A percentile compares a stretch with the other conserved stretches of the same genome.
These are phyloP conservation scores for Tichodroma muraria DNA, from an alignment of 2,113 vertebrate genomes.

Conservation along the genomic window DNA sequence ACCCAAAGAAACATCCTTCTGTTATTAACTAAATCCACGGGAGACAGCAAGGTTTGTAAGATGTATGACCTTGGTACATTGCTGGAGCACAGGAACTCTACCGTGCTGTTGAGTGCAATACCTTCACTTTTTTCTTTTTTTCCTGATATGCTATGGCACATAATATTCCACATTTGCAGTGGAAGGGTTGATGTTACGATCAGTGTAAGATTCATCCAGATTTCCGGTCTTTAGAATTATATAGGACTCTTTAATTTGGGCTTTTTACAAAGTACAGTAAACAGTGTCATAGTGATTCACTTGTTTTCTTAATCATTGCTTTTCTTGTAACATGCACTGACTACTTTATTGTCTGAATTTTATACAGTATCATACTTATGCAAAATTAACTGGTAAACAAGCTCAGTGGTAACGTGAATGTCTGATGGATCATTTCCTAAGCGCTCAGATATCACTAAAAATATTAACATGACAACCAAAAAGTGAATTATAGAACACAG, in stretches of 20 bases:
- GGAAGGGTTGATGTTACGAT: neutral
- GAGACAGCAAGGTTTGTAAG: conserved; percentile 30
- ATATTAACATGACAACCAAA: neutral
- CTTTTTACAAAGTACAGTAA: neutral
- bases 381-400: neutral
- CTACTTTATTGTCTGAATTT: neutral
- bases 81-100: neutral
- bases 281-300: neutral
- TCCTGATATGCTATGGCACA: neutral
- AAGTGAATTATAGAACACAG: neutral
- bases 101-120: neutral
- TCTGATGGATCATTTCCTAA: conserved; percentile 3
- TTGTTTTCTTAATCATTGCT: neutral
- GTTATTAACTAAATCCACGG: conserved; percentile 52
- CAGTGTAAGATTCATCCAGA: neutral
- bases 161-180: no score
- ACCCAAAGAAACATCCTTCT: conserved; percentile 49
- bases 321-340: neutral
- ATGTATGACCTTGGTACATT: neutral
- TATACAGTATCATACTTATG: neutral
- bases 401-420: neutral
- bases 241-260: neutral
- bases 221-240: neutral
- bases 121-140: neutral
- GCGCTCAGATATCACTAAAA: neutral